These are phyloP conservation scores for Oreochromis spilurus DNA, from an alignment of 2,113 vertebrate species.

Conservation along the genomic window DNA sequence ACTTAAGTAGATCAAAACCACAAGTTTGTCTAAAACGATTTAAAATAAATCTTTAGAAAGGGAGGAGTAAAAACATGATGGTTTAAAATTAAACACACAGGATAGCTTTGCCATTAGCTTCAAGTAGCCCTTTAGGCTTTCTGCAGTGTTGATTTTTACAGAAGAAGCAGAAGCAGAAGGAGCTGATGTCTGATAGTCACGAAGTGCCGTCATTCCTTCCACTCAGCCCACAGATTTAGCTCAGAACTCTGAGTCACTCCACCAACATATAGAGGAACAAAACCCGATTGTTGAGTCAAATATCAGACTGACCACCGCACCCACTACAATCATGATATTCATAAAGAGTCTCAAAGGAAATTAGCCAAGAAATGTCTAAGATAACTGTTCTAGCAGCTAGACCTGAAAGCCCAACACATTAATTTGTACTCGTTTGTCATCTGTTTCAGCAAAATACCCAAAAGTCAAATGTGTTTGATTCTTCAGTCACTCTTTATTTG, in stretches of 20 bases:
- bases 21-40: not conserved
- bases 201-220: conserved; percentile 52
- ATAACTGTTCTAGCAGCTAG: not conserved
- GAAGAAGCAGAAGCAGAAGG: not conserved
- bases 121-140: not conserved
- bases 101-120: not conserved
- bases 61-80: not conserved
- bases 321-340: not conserved
- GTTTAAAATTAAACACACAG: not conserved
- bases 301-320: conserved; percentile 10
- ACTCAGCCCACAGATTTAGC: conserved; percentile 38
- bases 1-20: not conserved
- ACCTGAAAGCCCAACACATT: not conserved
- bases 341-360: not conserved
- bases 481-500: not conserved
- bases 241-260: conserved; percentile 39
- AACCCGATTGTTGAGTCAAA: conserved; percentile 51
- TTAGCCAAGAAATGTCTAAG: not conserved
- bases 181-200: not conserved
- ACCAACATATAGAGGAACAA: conserved; percentile 39
- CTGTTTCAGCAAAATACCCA: not conserved
- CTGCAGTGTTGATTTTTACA: not conserved
- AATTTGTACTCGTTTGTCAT: not conserved
- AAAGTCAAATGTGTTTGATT: not conserved
- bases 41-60: not conserved